phyloP scores from a whole-genome alignment of 2,113 vertebrate genomes.

The Ciconia maguari region DNA sequence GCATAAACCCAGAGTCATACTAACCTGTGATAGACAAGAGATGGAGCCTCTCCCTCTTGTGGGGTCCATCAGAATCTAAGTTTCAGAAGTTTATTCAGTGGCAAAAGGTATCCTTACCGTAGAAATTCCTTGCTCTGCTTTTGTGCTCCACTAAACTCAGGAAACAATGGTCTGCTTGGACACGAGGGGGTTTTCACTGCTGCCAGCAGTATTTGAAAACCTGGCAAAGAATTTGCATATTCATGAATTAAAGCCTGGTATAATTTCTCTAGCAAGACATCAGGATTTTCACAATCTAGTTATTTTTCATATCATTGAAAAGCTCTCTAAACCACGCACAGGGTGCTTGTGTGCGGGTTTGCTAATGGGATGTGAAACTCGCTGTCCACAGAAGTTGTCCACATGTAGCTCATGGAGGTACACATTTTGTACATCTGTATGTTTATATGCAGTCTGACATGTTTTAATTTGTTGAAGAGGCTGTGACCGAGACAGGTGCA shows the following conservation, averaged over 20 bases:
- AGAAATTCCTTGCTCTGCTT: not conserved
- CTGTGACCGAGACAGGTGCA: not conserved
- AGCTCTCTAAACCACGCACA: not conserved
- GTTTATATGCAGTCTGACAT: not conserved
- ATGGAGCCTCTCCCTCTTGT: not conserved
- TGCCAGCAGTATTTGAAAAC: not conserved
- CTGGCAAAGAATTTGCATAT: not conserved
- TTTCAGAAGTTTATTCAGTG: not conserved
- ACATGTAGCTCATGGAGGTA: not conserved
- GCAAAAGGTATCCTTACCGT: not conserved
- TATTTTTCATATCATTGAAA: not conserved
- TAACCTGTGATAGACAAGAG: not conserved
- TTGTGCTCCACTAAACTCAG: not conserved
- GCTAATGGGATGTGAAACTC: not conserved
- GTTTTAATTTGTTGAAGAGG: not conserved
- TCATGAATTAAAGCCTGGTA: not conserved
- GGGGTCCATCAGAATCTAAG: not conserved
- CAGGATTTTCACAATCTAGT: not conserved
- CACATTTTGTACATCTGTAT: accelerated
- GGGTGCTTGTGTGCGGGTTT: not conserved
- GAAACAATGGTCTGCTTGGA: not conserved
- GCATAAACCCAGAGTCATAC: not conserved
- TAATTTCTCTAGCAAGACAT: not conserved
- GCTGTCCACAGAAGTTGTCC: not conserved
- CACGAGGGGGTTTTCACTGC: not conserved